phyloP scores from a whole-genome alignment of 1,140 invertebrate genomes.

The Drosophila persimilis region DNA sequence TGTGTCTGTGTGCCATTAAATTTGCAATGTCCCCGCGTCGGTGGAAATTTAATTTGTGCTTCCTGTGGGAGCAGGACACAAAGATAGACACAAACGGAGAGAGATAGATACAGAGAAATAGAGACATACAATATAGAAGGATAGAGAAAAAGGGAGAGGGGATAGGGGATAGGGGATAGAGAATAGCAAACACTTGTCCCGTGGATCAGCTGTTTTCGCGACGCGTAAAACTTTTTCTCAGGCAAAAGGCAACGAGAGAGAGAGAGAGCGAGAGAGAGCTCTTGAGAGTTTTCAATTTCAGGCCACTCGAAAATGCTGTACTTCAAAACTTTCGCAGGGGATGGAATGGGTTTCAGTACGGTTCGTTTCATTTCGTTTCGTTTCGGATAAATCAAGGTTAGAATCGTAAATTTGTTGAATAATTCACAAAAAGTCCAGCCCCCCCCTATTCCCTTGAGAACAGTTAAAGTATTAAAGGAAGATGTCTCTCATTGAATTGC shows the following conservation, averaged over 20 bases:
- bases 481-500: too few species aligned
- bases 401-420: too few species aligned
- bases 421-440: too few species aligned
- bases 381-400: too few species aligned
- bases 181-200: background rate
- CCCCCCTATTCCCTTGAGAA: too few species aligned
- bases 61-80: slow-evolving; percentile 47
- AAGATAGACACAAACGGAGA: slow-evolving; percentile 18
- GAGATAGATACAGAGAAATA: slow-evolving; percentile 8
- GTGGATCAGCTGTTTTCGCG: slow-evolving; percentile 4
- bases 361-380: too few species aligned
- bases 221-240: slow-evolving; percentile 31
- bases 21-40: slow-evolving; percentile 35
- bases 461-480: too few species aligned
- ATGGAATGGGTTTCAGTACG: too few species aligned
- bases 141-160: background rate
- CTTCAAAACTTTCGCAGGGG: too few species aligned
- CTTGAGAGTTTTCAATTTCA: too few species aligned
- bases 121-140: background rate
- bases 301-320: too few species aligned
- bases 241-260: background rate
- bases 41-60: slow-evolving; percentile 73
- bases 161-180: background rate
- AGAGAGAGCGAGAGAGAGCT: background rate
- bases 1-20: slow-evolving; percentile 72